Evolutionary conservation across 2,113 vertebrate species (phyloP).

Genomic region (Dicerorhinus sumatrensis): DNA sequence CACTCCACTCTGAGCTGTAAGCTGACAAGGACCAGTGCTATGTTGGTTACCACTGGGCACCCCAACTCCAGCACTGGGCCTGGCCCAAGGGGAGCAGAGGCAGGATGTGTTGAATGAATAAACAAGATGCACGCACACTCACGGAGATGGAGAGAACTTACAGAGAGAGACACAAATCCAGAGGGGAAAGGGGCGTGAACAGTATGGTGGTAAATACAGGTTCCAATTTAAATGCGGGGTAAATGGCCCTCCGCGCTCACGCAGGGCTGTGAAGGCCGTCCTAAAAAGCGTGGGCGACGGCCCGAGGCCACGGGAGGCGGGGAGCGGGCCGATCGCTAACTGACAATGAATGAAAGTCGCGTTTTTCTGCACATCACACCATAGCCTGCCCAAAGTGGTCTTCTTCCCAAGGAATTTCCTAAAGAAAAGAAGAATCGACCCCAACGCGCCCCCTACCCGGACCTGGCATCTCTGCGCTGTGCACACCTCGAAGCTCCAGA

Average conservation of each 20-base stretch:
- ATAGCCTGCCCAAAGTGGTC: neutral
- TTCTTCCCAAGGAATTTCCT: neutral
- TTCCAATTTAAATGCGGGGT: neutral
- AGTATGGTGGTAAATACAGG: neutral
- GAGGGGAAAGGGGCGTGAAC: neutral
- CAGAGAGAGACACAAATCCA: neutral
- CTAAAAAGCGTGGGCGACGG: neutral
- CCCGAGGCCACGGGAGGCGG: neutral
- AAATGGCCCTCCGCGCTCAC: neutral
- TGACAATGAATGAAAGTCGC: conserved; percentile 63
- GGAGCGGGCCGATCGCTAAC: neutral
- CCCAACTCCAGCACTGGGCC: neutral
- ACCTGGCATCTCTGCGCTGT: conserved; percentile 34
- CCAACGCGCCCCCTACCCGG: conserved; percentile 19
- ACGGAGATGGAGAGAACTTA: neutral
- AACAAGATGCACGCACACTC: neutral
- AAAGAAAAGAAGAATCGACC: neutral
- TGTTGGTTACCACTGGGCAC: neutral
- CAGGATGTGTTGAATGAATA: neutral
- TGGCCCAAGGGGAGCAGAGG: neutral
- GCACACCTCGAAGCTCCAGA: conserved; percentile 15
- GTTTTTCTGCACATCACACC: neutral
- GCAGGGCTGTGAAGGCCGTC: neutral
- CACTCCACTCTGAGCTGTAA: neutral
- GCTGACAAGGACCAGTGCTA: neutral